Base-by-base conservation (phyloP, 1,140 invertebrate species). In the Heliconius hermathena region DNA sequence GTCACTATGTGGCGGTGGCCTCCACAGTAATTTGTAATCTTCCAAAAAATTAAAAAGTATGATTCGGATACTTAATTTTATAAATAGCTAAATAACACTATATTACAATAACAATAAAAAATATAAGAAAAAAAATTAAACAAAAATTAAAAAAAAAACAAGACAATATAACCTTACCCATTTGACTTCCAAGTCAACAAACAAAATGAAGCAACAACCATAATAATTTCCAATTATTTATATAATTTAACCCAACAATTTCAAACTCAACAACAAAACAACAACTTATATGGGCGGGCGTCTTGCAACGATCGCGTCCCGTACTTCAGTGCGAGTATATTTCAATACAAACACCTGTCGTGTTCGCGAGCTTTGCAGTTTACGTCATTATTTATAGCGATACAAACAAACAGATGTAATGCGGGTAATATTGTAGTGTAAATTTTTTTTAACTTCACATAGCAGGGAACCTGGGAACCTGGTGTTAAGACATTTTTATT, bases 351-450 rank as follows among this genome's bases (percentile, higher is more conserved):
- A 16, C 60, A 66, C 60, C 60, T 66, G 60, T 66, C 60, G 60
- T 66, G 26, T 66, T 66, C 22, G 60, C 60, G 26, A 66, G 60
- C 60, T 66, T 66, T 29, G 22, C 60, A 66, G 60, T 66, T 66
- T 16, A 66, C 26, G 60, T 66, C 60, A 66, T 29, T 29, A 29
- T 29, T 26, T 66, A 66, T 16, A 26, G 26, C 60, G 13, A 1
- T 66, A 66, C 60, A 22, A 29, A 66, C 60, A 66, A 29, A 66
- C 60, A 66, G 57, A 66, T 66, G 60, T 66, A 66, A 66, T 26
- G 26, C 26, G 60, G 22, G 60, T 16, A 66, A 66, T 29, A 29
- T 16, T 29, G 22, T 66, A 66, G 18, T 57, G 8, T 22, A 57
- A 0, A 41, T 13, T 11, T 41, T 41, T 41, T 41, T 46, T 46